phyloP scores from a whole-genome alignment of 2,888 invertebrate species.

The Callyntrura sp. region DNA sequence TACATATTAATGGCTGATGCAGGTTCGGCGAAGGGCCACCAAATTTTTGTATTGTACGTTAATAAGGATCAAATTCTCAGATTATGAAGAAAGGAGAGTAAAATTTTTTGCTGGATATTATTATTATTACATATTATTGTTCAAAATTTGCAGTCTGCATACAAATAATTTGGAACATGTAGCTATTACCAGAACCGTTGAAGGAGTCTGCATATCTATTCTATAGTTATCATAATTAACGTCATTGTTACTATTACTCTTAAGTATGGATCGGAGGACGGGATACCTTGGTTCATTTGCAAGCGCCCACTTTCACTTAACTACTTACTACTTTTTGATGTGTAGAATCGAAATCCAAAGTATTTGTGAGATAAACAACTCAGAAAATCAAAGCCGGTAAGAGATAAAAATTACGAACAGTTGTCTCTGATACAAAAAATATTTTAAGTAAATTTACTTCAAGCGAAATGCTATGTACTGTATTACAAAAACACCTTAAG shows the following conservation, averaged over 20 bases:
- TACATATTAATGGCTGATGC: constrained; percentile 21
- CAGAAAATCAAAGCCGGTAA: constrained; percentile 25
- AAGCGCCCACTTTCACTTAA: constrained; percentile 33
- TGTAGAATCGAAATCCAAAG: constrained; percentile 26
- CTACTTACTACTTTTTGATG: constrained; percentile 15
- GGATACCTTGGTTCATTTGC: constrained; percentile 40
- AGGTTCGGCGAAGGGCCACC: constrained; percentile 34
- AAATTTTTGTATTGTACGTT: constrained; percentile 72
- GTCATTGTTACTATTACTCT: constrained; percentile 6
- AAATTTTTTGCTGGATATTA: constrained; percentile 44
- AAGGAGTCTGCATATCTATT: constrained; percentile 24
- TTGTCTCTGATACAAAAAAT: constrained; percentile 37
- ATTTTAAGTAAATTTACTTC: constrained; percentile 52
- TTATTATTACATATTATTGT: constrained; percentile 16
- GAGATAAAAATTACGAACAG: constrained; percentile 3
- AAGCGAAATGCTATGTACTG: constrained; percentile 62
- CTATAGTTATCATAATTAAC: constrained; percentile 13
- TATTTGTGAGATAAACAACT: constrained; percentile 14
- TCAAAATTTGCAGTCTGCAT: constrained; percentile 3
- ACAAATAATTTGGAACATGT: constrained; percentile 17
- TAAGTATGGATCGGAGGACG: constrained; percentile 3
- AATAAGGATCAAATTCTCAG: constrained; percentile 58
- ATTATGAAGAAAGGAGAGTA: neutral
- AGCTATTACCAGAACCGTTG: neutral
- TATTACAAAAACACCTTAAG: constrained; percentile 50